Evolutionary conservation across 2,888 invertebrate species (phyloP), one percentile per base, ranked within the genome.

Genomic region (Drosophila lutescens): DNA sequence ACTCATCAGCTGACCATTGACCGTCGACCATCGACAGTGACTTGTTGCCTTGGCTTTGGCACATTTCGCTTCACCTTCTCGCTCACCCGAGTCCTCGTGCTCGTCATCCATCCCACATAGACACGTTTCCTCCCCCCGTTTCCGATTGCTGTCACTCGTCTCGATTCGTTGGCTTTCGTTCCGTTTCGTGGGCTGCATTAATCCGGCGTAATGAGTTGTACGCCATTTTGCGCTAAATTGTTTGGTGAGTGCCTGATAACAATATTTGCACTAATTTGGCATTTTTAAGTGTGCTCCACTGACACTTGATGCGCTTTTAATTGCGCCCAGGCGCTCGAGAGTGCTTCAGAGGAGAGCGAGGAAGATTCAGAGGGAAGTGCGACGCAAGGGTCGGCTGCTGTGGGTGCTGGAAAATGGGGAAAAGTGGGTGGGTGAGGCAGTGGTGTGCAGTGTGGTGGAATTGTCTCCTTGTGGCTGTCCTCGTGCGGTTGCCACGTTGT

Each of bases 281-380:
- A 90, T 90, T 91, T 86, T 91, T 89, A 90, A 90, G 90, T 89
- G 90, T 89, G 83, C 90, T 90, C 85, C 84, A 88, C 89, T 86
- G 90, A 90, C 90, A 91, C 91, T 90, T 91, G 91, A 91, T 90
- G 90, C 90, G 89, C 91, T 90, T 91, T 90, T 90, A 91, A 90
- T 90, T 90, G 90, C 90, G 87, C 89, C 65, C 89, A 81, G 90
- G 89, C 86, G 84, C 87, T 88, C 76, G 79, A 88, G 89, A 78
- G 83, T 84, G 65, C 89, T 82, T 71, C 55, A 62, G 71, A 20
- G 62, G 71, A 55, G 62, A 34, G 49, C 23, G 47, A 61, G 56
- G 56, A 34, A 34, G 36, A 49, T 34, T 34, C 49, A 6, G 46
- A 23, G 50, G 32, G 17, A 46, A 30, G 41, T 54, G 41, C 41